Conservation (phyloP, 2,797 vertebrate species). For the Bradypodion ventrale region DNA sequence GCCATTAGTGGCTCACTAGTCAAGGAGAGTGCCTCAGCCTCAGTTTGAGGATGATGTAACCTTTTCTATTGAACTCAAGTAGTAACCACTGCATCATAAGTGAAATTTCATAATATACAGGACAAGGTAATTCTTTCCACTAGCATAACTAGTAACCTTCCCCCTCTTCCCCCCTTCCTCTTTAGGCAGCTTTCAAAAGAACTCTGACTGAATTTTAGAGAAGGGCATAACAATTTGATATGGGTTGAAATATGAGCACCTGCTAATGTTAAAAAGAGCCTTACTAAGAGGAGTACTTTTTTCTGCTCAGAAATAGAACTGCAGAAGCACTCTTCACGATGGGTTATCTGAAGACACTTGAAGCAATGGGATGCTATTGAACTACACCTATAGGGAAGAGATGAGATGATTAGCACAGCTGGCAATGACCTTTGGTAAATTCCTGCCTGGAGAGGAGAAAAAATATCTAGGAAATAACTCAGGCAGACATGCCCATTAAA, state of each 20-base stretch:
- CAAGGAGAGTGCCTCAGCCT: too few species aligned
- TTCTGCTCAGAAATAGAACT: constrained; percentile 4
- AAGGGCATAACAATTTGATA: not conserved
- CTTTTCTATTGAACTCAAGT: too few species aligned
- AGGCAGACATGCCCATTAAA: not conserved
- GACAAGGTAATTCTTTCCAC: not conserved
- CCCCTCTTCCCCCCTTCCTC: not conserved
- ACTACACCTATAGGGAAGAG: not conserved
- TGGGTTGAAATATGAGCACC: not conserved
- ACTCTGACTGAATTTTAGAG: not conserved
- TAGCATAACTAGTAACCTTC: not conserved
- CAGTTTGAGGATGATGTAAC: too few species aligned
- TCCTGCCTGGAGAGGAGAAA: constrained; percentile 8
- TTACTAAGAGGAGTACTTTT: not conserved
- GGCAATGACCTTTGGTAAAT: not conserved
- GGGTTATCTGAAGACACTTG: not conserved
- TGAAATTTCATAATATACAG: not conserved
- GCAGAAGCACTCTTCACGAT: not conserved
- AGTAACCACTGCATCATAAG: too few species aligned
- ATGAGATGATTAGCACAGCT: not conserved
- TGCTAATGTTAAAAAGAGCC: constrained; percentile 14
- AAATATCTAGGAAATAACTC: constrained; percentile 4
- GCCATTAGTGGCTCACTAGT: too few species aligned
- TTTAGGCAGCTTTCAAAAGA: not conserved
- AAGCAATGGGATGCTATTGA: not conserved